phyloP scores from a whole-genome alignment of 2,113 vertebrate species.

The Psilopogon haemacephalus region DNA sequence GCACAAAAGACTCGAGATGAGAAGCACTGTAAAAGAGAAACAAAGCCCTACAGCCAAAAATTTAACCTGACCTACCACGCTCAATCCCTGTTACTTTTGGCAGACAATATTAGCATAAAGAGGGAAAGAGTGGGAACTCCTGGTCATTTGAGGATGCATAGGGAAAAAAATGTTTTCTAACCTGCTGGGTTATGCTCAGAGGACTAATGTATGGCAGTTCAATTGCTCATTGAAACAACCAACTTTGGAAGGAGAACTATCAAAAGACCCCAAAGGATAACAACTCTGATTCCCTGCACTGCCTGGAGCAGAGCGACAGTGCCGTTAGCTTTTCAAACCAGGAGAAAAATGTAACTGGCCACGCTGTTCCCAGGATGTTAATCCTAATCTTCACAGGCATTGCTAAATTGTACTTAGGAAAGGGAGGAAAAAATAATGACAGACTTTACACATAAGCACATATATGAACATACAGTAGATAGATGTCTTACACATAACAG shows the following conservation, averaged over 20 bases:
- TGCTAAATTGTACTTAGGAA: not conserved
- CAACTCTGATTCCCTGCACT: not conserved
- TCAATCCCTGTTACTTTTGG: not conserved
- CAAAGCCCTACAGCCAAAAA: not conserved
- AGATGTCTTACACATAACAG: not conserved
- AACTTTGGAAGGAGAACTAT: not conserved
- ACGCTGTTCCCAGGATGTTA: not conserved
- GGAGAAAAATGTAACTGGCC: constrained; percentile 51
- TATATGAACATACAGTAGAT: constrained; percentile 3
- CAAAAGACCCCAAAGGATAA: not conserved
- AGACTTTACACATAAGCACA: constrained; percentile 47
- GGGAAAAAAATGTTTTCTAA: not conserved
- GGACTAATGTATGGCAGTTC: not conserved
- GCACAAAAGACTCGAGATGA: constrained; percentile 29
- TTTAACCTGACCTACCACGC: not conserved
- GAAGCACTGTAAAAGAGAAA: not conserved
- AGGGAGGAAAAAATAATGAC: not conserved
- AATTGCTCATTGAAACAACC: not conserved
- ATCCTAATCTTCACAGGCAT: constrained; percentile 11
- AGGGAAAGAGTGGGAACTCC: not conserved
- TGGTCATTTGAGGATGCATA: not conserved
- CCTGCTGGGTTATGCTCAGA: not conserved
- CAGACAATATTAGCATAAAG: not conserved
- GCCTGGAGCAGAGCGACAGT: not conserved
- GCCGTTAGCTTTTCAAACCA: constrained; percentile 45